A percentile compares a stretch with the other conserved stretches of the same genome.
Conservation (phyloP, 2,888 invertebrate species). For the Drosophila falleni region DNA sequence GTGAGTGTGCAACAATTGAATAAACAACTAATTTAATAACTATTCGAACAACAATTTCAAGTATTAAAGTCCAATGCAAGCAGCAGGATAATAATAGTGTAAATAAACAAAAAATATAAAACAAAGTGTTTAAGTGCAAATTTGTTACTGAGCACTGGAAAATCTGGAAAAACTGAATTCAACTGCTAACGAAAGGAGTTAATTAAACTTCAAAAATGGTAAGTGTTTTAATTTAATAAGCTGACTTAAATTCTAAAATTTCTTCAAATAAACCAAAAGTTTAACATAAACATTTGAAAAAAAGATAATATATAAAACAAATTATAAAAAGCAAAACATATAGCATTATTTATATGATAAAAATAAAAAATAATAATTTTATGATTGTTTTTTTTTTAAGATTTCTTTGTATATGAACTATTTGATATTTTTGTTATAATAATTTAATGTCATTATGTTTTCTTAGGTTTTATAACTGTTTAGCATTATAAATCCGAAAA, state of each 20-base stretch:
- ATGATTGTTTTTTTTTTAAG: too few species aligned
- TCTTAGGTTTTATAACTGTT: too few species aligned
- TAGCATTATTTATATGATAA: too few species aligned
- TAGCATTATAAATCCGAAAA: too few species aligned
- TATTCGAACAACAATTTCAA: constrained; percentile 25
- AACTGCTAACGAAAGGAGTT: constrained; percentile 22
- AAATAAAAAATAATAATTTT: too few species aligned
- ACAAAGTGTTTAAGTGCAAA: constrained; percentile 51
- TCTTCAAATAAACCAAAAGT: too few species aligned
- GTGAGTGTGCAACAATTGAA: constrained; percentile 14
- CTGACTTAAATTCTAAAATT: not conserved
- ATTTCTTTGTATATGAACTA: too few species aligned
- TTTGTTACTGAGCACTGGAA: constrained; percentile 18
- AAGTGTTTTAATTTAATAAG: constrained; percentile 25
- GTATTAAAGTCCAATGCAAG: constrained; percentile 39
- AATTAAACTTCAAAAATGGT: constrained; percentile 51
- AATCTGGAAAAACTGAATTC: constrained; percentile 10
- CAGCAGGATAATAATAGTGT: constrained; percentile 49
- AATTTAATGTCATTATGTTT: too few species aligned
- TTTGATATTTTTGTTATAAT: too few species aligned
- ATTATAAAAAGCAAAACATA: too few species aligned
- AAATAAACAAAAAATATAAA: not conserved
- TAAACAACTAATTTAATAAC: not conserved
- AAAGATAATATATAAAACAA: too few species aligned
- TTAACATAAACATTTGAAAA: too few species aligned